Evolutionary conservation across 2,113 vertebrate species (phyloP).

Genomic region (Pseudolaguvia tuberculata): DNA sequence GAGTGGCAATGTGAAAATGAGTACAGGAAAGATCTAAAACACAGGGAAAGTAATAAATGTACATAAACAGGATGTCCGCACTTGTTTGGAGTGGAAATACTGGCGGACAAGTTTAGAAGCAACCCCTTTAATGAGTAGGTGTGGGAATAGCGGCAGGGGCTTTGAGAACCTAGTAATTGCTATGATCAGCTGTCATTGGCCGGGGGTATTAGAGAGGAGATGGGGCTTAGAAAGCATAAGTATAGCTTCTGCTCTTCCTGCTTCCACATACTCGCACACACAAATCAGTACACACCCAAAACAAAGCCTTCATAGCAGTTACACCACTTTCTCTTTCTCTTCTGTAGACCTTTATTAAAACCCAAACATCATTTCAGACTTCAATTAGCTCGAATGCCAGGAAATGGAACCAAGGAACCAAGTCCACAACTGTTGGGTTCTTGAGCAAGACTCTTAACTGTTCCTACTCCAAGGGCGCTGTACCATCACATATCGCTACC

Average conservation of each 20-base stretch:
- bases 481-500: too few species aligned
- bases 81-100: not conserved
- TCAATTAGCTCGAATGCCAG: too few species aligned
- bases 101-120: conserved; percentile 14
- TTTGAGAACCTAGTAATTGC: conserved; percentile 41
- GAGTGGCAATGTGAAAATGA: not conserved
- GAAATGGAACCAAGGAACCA: too few species aligned
- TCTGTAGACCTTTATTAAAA: too few species aligned
- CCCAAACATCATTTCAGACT: too few species aligned
- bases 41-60: conserved; percentile 18
- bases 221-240: conserved; percentile 16
- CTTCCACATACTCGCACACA: conserved; percentile 2
- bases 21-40: not conserved
- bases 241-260: conserved; percentile 31
- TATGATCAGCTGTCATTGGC: conserved; percentile 33
- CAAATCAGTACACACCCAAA: not conserved
- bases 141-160: conserved; percentile 23
- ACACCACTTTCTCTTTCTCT: too few species aligned
- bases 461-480: too few species aligned
- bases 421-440: too few species aligned
- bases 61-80: conserved; percentile 30
- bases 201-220: conserved; percentile 29
- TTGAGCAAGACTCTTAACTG: too few species aligned
- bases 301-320: not conserved
- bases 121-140: conserved; percentile 42